Evolutionary conservation across 53 echinoderm and acorn worm species (phyloP).

Genomic region (Crossaster papposus): DNA sequence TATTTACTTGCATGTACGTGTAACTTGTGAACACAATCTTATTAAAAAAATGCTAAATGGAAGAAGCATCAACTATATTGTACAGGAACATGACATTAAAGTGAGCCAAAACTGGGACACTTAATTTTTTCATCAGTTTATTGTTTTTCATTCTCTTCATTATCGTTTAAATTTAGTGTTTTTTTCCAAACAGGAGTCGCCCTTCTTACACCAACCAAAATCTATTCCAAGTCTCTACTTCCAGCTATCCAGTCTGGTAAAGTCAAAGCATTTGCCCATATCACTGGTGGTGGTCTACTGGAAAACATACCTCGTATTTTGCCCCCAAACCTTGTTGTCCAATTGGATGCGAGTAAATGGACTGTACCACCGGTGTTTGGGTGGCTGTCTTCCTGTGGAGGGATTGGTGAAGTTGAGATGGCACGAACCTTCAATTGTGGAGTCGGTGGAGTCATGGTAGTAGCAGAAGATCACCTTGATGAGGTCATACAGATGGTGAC

Average conservation of each 20-base stretch:
- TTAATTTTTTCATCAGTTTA: not conserved
- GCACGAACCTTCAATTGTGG: constrained; percentile 98
- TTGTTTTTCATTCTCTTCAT: not conserved
- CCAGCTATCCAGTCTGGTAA: constrained; percentile 76
- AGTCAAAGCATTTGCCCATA: constrained; percentile 98
- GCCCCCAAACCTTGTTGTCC: constrained; percentile 76
- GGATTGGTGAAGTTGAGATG: constrained; percentile 91
- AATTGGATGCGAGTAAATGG: constrained; percentile 85
- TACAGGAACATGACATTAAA: too few relatives aligned
- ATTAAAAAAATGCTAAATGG: too few relatives aligned
- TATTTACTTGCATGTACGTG: too few relatives aligned
- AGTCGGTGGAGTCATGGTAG: constrained; percentile 83
- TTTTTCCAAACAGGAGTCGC: constrained; percentile 71
- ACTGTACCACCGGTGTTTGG: constrained; percentile 94
- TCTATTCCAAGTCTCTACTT: constrained; percentile 89
- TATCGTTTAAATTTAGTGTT: not conserved
- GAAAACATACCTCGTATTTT: constrained; percentile 94
- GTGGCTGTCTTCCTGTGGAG: constrained; percentile 82
- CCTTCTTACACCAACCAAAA: constrained; percentile 90
- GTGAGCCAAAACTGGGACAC: too few relatives aligned
- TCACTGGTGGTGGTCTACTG: constrained; percentile 96
- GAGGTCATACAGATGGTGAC: constrained; percentile 66
- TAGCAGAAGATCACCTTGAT: constrained; percentile 57
- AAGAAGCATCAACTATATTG: too few relatives aligned
- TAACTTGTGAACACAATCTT: too few relatives aligned